A percentile compares a stretch with the other conserved stretches of the same genome.
phyloP scores from a whole-genome alignment of 2,797 vertebrate genomes.

The Characodon lateralis region DNA sequence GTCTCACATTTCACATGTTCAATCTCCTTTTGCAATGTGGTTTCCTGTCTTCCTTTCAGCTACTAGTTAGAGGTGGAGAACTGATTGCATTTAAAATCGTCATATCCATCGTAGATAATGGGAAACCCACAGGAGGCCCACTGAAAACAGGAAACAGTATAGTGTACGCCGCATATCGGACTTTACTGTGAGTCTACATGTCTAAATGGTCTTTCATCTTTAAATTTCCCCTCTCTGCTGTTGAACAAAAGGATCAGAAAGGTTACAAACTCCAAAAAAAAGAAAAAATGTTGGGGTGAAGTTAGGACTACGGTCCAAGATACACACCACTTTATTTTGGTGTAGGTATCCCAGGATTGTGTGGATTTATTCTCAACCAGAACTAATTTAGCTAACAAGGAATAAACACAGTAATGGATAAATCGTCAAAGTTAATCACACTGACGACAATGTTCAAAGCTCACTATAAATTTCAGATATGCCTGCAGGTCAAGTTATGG shows the following conservation, averaged over 20 bases:
- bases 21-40: slow-evolving; percentile 8
- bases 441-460: too few species aligned
- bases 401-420: neutral
- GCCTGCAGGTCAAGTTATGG: too few species aligned
- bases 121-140: slow-evolving; percentile 62
- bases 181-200: slow-evolving; percentile 52
- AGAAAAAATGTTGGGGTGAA: slow-evolving; percentile 6
- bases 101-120: slow-evolving; percentile 60
- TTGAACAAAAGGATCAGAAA: slow-evolving; percentile 21
- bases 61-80: slow-evolving; percentile 32
- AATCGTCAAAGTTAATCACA: too few species aligned
- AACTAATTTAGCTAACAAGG: neutral
- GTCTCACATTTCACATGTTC: slow-evolving; percentile 29
- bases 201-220: slow-evolving; percentile 44
- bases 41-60: slow-evolving; percentile 35
- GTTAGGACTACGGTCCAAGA: neutral
- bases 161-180: slow-evolving; percentile 47
- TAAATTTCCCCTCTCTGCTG: slow-evolving; percentile 36
- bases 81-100: slow-evolving; percentile 57
- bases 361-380: neutral
- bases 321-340: neutral
- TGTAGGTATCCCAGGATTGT: neutral
- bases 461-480: too few species aligned
- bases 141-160: slow-evolving; percentile 43
- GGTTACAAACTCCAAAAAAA: slow-evolving; percentile 5